A percentile compares a stretch with the other conserved stretches of the same genome.
Evolutionary conservation across 2,113 vertebrate species (phyloP).

Genomic region (Callopanchax toddi): DNA sequence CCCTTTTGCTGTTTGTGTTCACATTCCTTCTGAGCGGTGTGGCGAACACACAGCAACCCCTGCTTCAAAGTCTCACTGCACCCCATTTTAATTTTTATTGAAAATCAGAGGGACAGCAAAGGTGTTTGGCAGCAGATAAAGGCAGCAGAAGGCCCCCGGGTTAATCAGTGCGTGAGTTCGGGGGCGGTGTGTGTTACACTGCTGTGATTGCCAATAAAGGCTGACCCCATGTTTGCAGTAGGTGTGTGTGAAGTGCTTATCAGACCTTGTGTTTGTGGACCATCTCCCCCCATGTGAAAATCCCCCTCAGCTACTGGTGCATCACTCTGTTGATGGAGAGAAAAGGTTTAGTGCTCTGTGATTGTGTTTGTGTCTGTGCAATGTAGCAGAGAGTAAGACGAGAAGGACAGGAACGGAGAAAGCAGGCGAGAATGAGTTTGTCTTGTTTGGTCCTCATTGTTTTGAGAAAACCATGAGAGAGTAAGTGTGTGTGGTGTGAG

Average conservation of each 20-base stretch:
- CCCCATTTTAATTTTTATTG: conserved; percentile 77
- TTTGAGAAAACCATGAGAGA: conserved; percentile 39
- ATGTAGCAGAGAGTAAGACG: conserved; percentile 39
- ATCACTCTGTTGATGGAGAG: conserved; percentile 77
- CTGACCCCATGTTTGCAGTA: conserved; percentile 58
- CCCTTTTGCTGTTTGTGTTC: conserved; percentile 71
- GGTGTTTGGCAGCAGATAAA: conserved; percentile 81
- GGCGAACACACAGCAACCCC: conserved; percentile 39
- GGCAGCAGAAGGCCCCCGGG: conserved; percentile 55
- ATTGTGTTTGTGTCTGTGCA: conserved; percentile 49
- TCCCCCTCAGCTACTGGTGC: conserved; percentile 78
- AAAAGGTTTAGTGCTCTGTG: conserved; percentile 74
- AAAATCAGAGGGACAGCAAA: conserved; percentile 77
- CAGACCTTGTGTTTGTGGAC: conserved; percentile 55
- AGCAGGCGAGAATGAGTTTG: conserved; percentile 52
- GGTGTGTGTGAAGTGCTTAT: conserved; percentile 66
- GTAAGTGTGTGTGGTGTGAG: conserved; percentile 46
- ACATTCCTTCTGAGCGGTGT: conserved; percentile 64
- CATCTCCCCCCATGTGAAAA: conserved; percentile 79
- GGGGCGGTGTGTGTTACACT: conserved; percentile 54
- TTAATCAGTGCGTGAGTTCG: conserved; percentile 61
- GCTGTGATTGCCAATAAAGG: conserved; percentile 63
- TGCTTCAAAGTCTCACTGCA: conserved; percentile 54
- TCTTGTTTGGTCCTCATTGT: conserved; percentile 50
- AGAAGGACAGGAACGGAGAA: conserved; percentile 56